phyloP scores from a whole-genome alignment of 1,140 invertebrate species.

The Drosophila repletoides region DNA sequence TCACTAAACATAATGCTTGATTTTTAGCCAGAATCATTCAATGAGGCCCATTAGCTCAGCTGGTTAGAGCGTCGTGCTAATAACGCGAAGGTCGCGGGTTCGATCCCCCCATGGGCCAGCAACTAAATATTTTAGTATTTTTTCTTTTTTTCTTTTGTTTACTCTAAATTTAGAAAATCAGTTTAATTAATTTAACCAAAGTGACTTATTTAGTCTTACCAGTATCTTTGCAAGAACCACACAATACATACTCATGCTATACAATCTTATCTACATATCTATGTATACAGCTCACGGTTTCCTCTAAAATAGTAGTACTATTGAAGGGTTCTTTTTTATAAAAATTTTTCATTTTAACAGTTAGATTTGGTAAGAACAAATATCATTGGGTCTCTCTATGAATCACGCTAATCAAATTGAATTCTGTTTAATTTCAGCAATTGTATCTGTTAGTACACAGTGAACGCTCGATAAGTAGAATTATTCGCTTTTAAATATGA shows the following conservation, averaged over 20 bases:
- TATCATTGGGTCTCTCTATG: background rate
- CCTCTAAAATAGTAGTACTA: background rate
- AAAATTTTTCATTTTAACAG: background rate
- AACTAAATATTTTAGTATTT: background rate
- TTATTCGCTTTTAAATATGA: too few species aligned
- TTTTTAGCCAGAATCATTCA: background rate
- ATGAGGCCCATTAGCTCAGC: constrained; percentile 83
- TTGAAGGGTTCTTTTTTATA: too few species aligned
- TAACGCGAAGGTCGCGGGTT: constrained; percentile 86
- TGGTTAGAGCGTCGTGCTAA: constrained; percentile 84
- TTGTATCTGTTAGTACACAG: too few species aligned
- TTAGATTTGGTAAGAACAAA: background rate
- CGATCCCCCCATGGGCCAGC: constrained; percentile 84
- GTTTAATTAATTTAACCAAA: background rate
- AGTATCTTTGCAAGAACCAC: too few species aligned
- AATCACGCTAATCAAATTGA: too few species aligned
- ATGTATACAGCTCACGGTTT: too few species aligned
- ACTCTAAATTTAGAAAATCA: background rate
- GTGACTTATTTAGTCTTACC: too few species aligned
- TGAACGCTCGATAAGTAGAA: too few species aligned
- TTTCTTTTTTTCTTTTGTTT: background rate
- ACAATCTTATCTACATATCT: constrained; percentile 10
- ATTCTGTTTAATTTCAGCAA: too few species aligned
- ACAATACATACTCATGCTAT: background rate
- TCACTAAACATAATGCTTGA: background rate